Percentiles rank a stretch among this genome's conserved stretches.
Evolutionary conservation across 2,113 vertebrate species (phyloP).

Genomic region (Sylvietta virens): DNA sequence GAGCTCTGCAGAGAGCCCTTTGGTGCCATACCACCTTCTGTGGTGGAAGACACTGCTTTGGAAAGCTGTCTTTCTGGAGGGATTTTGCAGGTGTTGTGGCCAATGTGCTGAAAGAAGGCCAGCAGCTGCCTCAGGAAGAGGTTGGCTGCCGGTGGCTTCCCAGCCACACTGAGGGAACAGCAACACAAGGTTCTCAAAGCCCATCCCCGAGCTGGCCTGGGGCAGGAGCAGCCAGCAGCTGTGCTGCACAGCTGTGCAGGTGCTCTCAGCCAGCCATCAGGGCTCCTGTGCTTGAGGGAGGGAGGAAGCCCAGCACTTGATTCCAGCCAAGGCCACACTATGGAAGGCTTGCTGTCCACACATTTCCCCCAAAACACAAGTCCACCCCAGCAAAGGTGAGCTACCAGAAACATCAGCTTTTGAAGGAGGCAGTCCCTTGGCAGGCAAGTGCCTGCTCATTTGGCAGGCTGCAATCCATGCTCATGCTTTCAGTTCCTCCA

Average conservation of each 20-base stretch:
- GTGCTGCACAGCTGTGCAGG: background rate
- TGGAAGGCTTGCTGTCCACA: rapidly evolving
- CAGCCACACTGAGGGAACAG: background rate
- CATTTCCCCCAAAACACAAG: background rate
- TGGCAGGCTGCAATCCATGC: background rate
- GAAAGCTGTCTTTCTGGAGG: background rate
- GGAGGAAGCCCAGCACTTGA: background rate
- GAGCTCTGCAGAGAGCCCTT: background rate
- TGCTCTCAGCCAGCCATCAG: background rate
- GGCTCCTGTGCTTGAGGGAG: background rate
- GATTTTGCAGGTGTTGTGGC: background rate
- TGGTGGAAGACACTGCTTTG: background rate
- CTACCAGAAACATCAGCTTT: background rate
- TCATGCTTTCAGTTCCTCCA: background rate
- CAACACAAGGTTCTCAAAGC: background rate
- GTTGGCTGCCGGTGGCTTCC: background rate
- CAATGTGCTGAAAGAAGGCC: background rate
- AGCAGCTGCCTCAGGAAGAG: background rate
- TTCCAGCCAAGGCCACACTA: background rate
- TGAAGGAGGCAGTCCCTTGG: background rate
- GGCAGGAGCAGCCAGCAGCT: background rate
- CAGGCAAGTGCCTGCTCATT: background rate
- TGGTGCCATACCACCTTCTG: background rate
- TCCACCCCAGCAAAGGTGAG: background rate
- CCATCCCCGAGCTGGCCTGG: background rate